Evolutionary conservation across 2,113 vertebrate species (phyloP), one percentile per base, ranked within the genome.

Genomic region (Phaethon lepturus): DNA sequence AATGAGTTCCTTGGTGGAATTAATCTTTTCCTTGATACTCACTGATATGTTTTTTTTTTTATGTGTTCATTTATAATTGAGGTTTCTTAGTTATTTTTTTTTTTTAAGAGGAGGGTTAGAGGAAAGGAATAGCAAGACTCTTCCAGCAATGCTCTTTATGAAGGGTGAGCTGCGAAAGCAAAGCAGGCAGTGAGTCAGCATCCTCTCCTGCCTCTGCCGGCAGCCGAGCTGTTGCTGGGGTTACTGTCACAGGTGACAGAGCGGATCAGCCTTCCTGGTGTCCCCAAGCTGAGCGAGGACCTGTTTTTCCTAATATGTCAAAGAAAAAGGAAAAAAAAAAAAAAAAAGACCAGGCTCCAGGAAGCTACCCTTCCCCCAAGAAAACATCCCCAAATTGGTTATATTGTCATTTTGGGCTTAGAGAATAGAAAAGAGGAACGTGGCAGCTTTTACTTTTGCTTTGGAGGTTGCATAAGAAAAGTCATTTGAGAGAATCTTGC

Each of bases 131-230:
- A 78, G 60, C 52, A 11, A 35, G 79, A 0, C 63, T 77, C 55
- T 86, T 52, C 20, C 50, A 62, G 83, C 28, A 5, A 1, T 17
- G 93, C 44, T 86, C 44, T 59, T n/a, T 38, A 17, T 42, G 84
- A 25, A 64, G 94, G 88, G 64, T 63, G 94, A 97, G 86, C 95
- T 45, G 80, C 7, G 38, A 45, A 68, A 33, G 47, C 0, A 1
- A 64, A 28, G 95, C 94, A 78, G 91, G 96, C 94, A 89, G 94
- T 97, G 97, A 97, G 86, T 97, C 96, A 97, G 96, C 97, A 97
- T 96, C 95, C 76, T 87, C 93, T 95, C 69, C 91, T 93, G 90
- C 84, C 79, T 93, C 69, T 93, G 87, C 87, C 5, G 19, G 69
- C 88, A 93, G 90, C 91, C 4, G 77, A 79, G 93, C 95, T 93